Conservation (phyloP, 2,113 vertebrate genomes). For the Zeus faber region DNA sequence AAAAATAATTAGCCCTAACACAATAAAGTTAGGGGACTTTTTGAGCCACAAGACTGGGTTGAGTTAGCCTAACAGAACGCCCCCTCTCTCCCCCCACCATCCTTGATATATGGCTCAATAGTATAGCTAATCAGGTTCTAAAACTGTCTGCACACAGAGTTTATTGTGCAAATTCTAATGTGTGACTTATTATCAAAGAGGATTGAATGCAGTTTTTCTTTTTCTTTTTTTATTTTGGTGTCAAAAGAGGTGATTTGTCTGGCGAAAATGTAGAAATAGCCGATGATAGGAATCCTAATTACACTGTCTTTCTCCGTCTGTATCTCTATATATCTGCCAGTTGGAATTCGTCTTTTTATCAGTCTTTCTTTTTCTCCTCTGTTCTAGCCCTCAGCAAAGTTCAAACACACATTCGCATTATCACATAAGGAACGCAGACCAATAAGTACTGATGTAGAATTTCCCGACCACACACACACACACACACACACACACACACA, state of each 20-base stretch:
- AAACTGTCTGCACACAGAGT: conserved; percentile 17
- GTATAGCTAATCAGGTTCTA: conserved; percentile 33
- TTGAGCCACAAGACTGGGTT: conserved; percentile 42
- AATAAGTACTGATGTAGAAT: too few species aligned
- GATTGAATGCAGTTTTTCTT: too few species aligned
- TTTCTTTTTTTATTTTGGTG: too few species aligned
- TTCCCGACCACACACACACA: conserved; percentile 46
- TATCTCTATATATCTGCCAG: neutral
- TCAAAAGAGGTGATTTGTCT: too few species aligned
- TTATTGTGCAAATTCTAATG: conserved; percentile 19
- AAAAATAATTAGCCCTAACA: conserved; percentile 68
- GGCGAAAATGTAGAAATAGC: too few species aligned
- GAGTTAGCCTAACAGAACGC: conserved; percentile 29
- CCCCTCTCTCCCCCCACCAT: conserved; percentile 29
- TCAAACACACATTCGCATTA: too few species aligned
- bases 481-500: conserved; percentile 43
- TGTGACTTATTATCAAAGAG: too few species aligned
- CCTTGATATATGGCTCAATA: conserved; percentile 24
- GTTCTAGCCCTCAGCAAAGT: too few species aligned
- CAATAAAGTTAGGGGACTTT: conserved; percentile 60
- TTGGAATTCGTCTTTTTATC: neutral
- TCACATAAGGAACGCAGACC: too few species aligned
- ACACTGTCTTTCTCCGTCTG: neutral
- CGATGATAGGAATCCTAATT: conserved; percentile 30
- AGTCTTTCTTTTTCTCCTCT: neutral